Evolutionary conservation across 35 echinoderm and acorn worm species (phyloP).

Genomic region (Stichopus chloronotus): DNA sequence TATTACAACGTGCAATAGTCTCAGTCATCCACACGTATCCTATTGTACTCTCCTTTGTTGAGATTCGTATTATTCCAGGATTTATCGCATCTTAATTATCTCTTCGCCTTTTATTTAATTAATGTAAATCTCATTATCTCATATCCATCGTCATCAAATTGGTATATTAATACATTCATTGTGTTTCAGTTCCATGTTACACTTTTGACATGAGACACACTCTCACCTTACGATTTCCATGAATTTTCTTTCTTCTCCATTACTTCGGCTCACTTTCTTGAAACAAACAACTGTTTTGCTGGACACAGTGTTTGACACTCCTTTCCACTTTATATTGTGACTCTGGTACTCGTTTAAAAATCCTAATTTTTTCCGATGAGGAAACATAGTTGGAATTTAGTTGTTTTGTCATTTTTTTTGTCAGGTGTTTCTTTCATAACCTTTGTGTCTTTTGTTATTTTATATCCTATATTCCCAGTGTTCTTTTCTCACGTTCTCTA

Average conservation of each 20-base stretch:
- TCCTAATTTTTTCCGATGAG: background rate
- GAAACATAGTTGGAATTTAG: background rate
- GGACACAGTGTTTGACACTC: background rate
- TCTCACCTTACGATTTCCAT: background rate
- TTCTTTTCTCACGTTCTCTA: too few species aligned
- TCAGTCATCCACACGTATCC: background rate
- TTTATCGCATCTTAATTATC: background rate
- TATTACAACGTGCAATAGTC: background rate
- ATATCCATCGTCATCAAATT: background rate
- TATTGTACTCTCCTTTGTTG: background rate
- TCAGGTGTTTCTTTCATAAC: too few species aligned
- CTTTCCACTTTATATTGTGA: background rate
- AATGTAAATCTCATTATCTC: background rate
- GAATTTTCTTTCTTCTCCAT: background rate
- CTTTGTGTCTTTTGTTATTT: too few species aligned
- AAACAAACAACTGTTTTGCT: background rate
- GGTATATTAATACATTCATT: background rate
- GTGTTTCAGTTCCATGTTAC: conserved; percentile 5
- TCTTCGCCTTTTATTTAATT: conserved; percentile 12
- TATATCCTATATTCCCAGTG: too few species aligned
- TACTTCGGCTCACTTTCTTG: background rate
- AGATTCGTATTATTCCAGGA: background rate
- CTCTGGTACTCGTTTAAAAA: background rate
- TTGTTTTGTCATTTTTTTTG: background rate
- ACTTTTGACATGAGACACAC: conserved; percentile 3